These are phyloP conservation scores for Chaetodon auriga DNA, from an alignment of 2,113 vertebrate genomes.

Conservation along the genomic window DNA sequence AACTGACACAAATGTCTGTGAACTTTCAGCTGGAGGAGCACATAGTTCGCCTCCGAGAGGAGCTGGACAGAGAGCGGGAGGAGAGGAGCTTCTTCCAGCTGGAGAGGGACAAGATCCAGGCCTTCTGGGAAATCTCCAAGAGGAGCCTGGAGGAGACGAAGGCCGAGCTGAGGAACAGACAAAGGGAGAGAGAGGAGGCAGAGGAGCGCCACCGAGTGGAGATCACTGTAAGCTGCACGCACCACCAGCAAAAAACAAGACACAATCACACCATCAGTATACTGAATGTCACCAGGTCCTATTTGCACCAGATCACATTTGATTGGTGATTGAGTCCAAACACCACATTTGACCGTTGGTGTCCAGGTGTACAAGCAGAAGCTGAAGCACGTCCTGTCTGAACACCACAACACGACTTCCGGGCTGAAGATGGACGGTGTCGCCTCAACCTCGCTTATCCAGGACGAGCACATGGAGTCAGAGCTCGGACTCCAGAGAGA, in stretches of 20 bases:
- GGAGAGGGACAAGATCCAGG: constrained; percentile 69
- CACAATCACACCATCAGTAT: too few relatives aligned
- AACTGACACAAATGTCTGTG: background rate
- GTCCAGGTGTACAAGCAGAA: constrained; percentile 74
- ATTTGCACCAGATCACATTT: too few relatives aligned
- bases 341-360: background rate
- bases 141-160: constrained; percentile 48
- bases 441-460: constrained; percentile 75
- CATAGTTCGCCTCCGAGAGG: constrained; percentile 67
- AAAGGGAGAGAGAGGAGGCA: constrained; percentile 55
- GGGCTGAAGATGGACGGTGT: constrained; percentile 40
- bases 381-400: constrained; percentile 66
- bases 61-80: constrained; percentile 73
- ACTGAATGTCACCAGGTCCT: background rate
- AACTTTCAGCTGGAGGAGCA: constrained; percentile 71
- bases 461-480: constrained; percentile 82
- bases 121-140: constrained; percentile 64
- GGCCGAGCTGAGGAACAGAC: constrained; percentile 43
- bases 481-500: constrained; percentile 81
- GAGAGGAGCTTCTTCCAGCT: constrained; percentile 73
- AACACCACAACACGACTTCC: constrained; percentile 28
- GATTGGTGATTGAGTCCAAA: background rate
- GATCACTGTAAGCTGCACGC: constrained; percentile 59
- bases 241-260: too few relatives aligned
- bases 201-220: constrained; percentile 70